Base-by-base conservation (phyloP, 1,140 invertebrate species). In the Cherax quadricarinatus region DNA sequence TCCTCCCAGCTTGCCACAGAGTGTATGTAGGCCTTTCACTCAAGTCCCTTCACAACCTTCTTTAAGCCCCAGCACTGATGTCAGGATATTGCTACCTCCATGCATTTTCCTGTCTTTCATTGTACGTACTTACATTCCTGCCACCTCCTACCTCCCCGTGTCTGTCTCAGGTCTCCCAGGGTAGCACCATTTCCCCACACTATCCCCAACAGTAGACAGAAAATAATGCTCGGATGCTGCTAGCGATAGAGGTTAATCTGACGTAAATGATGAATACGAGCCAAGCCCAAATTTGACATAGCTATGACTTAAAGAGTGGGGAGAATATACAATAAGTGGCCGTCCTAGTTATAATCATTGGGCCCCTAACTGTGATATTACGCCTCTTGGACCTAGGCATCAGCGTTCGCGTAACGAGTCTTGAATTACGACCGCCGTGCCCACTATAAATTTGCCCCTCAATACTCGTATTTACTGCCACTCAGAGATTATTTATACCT, bases 231-330 rank as follows among this genome's bases (percentile, higher is more conserved):
- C 62, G 60, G 49, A 88, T 88, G 75, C 48, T 62, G 79, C 75
- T 80, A 51, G 41, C 75, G 86, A 88, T 88, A 88, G 78, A 80
- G 73, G 57, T 18, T 57, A 60, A 62, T 75, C 53, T 88, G 86
- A 88, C 86, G 75, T 51, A 51, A 78, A 41, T 88, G 86, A 88
- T 88, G 75, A 80, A 88, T 88, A 80, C 86, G 75, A n/a, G n/a
- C 60, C 51, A 16, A 24, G 49, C 30, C 86, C 86, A 88, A 88
- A 88, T 88, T 88, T 88, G 86, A 88, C 86, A 79, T 80, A 79
- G 86, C 24, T 41, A 88, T 80, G 86, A 88, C 86, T 88, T 88
- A 88, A 88, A 88, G 86, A 88, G 86, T 88, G 75, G 86, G 86
- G 86, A 24, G 75, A 80, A 88, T 88, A 80, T 88, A 78, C 86